phyloP scores from a whole-genome alignment of 2,797 vertebrate genomes.

The Oreortyx pictus region DNA sequence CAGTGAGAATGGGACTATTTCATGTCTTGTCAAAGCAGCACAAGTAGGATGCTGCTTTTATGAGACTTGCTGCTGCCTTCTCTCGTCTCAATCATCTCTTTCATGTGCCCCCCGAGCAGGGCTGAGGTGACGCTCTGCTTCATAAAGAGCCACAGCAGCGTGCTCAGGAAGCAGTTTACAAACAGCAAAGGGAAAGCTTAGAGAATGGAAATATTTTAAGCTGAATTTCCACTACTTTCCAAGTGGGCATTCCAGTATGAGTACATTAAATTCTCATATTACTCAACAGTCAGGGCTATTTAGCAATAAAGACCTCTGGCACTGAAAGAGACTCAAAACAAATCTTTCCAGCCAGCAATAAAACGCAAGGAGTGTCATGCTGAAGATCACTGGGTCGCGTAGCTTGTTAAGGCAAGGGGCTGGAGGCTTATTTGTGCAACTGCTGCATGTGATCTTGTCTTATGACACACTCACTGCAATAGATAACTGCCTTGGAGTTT shows the following conservation, averaged over 20 bases:
- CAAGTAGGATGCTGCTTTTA: constrained; percentile 29
- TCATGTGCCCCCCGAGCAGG: constrained; percentile 21
- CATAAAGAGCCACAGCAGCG: neutral
- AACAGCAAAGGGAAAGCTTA: constrained; percentile 20
- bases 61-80: neutral
- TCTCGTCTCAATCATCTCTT: constrained; percentile 12
- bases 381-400: neutral
- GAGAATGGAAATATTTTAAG: constrained; percentile 7
- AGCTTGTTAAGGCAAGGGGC: constrained; percentile 40
- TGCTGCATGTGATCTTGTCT: neutral
- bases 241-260: neutral
- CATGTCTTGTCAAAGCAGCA: constrained; percentile 19
- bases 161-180: neutral
- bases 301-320: constrained; percentile 54
- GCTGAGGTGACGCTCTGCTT: neutral
- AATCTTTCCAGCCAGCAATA: constrained; percentile 19
- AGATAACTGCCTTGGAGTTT: constrained; percentile 18
- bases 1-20: neutral
- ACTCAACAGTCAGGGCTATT: constrained; percentile 51
- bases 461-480: constrained; percentile 13
- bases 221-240: constrained; percentile 1
- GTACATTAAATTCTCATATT: neutral
- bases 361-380: constrained; percentile 9
- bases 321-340: constrained; percentile 34
- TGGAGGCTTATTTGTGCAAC: constrained; percentile 56